Percentiles rank a stretch among this genome's conserved stretches.
Evolutionary conservation across 2,888 invertebrate genomes (phyloP).

Genomic region (Apamea crenata): DNA sequence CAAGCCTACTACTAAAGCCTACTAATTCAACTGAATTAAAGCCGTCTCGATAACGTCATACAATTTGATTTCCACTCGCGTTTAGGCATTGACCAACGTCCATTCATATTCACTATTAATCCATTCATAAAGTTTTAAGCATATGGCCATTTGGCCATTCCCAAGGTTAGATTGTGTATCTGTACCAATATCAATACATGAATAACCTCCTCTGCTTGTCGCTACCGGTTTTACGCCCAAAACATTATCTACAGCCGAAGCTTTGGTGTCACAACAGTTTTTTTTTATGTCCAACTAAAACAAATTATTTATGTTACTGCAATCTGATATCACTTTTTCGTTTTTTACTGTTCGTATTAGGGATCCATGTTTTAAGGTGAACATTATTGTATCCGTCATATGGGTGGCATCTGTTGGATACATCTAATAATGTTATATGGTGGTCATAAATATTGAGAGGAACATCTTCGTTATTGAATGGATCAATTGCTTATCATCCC

Average conservation of each 20-base stretch:
- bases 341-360: constrained; percentile 60
- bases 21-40: constrained; percentile 48
- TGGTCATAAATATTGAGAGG: constrained; percentile 41
- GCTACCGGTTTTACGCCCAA: constrained; percentile 87
- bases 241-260: constrained; percentile 78
- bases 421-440: constrained; percentile 50
- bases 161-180: constrained; percentile 79
- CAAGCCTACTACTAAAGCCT: constrained; percentile 41
- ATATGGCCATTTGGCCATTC: constrained; percentile 76
- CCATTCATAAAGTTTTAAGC: constrained; percentile 79
- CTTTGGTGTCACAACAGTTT: constrained; percentile 78
- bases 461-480: constrained; percentile 53
- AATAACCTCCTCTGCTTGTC: constrained; percentile 73
- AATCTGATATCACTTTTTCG: constrained; percentile 72
- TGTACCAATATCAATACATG: constrained; percentile 73
- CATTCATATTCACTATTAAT: constrained; percentile 79
- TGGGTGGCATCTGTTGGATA: constrained; percentile 46
- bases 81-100: constrained; percentile 71
- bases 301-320: constrained; percentile 77
- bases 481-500: constrained; percentile 48
- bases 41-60: constrained; percentile 67
- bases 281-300: constrained; percentile 77
- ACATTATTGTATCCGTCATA: constrained; percentile 56
- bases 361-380: constrained; percentile 45
- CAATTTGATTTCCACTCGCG: constrained; percentile 72